Percentiles rank a stretch among this genome's conserved stretches.
Evolutionary conservation across 2,888 invertebrate genomes (phyloP).

Genomic region (Norana najaformis): DNA sequence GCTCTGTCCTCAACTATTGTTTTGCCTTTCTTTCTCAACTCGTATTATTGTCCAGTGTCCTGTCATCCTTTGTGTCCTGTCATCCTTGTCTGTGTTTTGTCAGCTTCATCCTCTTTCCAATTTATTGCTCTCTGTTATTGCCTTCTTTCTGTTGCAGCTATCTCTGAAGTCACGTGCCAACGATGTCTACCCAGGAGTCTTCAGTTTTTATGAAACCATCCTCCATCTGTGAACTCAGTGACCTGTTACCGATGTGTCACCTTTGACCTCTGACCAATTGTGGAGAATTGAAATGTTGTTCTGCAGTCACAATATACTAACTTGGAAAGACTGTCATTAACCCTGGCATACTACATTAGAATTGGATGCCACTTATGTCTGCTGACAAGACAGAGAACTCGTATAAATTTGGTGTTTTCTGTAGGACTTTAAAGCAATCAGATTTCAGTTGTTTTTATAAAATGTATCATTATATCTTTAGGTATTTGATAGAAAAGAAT

Average conservation of each 20-base stretch:
- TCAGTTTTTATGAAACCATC: constrained; percentile 86
- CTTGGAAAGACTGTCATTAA: not conserved
- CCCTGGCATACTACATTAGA: not conserved
- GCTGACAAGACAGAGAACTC: not conserved
- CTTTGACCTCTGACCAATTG: not conserved
- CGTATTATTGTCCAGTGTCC: not conserved
- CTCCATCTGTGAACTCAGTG: constrained; percentile 46
- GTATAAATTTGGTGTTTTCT: not conserved
- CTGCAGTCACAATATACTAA: not conserved
- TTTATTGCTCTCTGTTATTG: not conserved
- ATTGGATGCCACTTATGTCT: not conserved
- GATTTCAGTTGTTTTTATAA: not conserved
- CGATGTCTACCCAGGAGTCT: constrained; percentile 87
- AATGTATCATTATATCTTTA: not conserved
- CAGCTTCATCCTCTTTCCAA: not conserved
- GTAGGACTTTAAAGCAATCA: not conserved
- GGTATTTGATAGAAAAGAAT: not conserved
- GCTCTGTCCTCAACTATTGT: not conserved
- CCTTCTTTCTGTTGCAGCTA: constrained; percentile 65
- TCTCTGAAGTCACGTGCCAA: constrained; percentile 88
- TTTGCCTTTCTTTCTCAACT: not conserved
- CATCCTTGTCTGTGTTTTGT: not conserved
- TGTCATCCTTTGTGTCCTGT: too few species aligned
- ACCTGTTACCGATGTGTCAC: not conserved
- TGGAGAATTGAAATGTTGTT: not conserved